phyloP scores from a whole-genome alignment of 2,113 vertebrate genomes.

The Elaphurus davidianus region DNA sequence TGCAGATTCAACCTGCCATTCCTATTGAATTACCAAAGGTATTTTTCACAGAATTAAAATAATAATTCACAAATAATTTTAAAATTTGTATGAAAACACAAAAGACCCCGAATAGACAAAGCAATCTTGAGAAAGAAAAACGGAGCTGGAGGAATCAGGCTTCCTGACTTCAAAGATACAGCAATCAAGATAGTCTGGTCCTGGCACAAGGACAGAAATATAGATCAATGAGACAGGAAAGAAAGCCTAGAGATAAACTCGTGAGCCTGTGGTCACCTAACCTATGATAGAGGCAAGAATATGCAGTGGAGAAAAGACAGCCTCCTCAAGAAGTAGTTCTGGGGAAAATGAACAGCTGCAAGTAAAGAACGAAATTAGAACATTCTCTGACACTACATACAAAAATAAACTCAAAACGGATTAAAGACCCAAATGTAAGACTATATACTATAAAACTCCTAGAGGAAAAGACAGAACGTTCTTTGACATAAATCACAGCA shows the following conservation, averaged over 20 bases:
- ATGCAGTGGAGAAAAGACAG: neutral
- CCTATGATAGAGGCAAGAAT: neutral
- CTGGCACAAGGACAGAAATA: neutral
- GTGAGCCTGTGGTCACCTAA: neutral
- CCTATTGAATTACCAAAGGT: neutral
- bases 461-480: neutral
- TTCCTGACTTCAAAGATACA: neutral
- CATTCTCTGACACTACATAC: neutral
- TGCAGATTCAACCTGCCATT: neutral
- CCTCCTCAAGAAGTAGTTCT: neutral
- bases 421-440: neutral
- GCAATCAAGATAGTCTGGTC: neutral
- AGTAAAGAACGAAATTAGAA: neutral
- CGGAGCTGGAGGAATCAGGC: neutral
- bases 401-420: neutral
- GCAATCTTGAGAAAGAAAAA: neutral
- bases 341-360: neutral
- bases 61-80: neutral
- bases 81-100: neutral
- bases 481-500: neutral
- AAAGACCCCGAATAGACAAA: neutral
- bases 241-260: neutral
- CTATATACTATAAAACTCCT: neutral
- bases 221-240: neutral
- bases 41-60: neutral